Percentiles rank a stretch among this genome's conserved stretches.
These are phyloP conservation scores for Sturnus vulgaris DNA, from an alignment of 2,113 vertebrate species.

Conservation along the genomic window DNA sequence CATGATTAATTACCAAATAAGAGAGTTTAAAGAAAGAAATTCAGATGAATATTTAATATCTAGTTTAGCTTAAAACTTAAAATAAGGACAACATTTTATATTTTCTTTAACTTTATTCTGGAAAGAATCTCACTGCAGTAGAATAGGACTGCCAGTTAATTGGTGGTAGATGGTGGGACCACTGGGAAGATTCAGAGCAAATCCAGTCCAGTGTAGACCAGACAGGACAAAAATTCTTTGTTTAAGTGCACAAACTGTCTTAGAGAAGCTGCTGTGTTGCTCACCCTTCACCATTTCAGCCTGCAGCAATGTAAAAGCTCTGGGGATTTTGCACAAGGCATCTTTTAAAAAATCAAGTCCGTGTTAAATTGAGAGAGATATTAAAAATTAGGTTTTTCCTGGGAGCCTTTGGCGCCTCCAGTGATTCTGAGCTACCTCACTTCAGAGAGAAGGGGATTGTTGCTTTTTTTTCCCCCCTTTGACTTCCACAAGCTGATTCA, in stretches of 20 bases:
- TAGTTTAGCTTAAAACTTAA: conserved; percentile 26
- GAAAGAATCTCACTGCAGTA: not conserved
- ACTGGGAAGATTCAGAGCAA: not conserved
- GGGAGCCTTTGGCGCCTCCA: not conserved
- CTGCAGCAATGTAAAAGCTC: not conserved
- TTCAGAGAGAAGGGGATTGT: not conserved
- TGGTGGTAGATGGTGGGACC: too few relatives aligned
- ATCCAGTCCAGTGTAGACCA: not conserved
- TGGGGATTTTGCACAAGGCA: not conserved
- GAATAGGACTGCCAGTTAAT: not conserved
- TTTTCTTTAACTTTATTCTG: not conserved
- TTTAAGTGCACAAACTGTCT: not conserved
- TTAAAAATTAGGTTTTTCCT: not conserved
- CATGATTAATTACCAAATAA: conserved; percentile 47
- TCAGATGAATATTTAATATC: conserved; percentile 48
- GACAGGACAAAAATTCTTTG: not conserved
- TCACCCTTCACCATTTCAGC: not conserved
- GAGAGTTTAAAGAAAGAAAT: conserved; percentile 24
- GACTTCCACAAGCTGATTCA: not conserved
- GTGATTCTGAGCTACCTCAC: not conserved
- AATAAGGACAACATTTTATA: not conserved
- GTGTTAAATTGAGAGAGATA: not conserved
- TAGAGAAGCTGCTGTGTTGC: not conserved
- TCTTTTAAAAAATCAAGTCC: not conserved
- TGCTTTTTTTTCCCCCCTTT: not conserved